These are phyloP conservation scores for Drosophila multiciliata DNA, from an alignment of 2,888 invertebrate species.

Conservation along the genomic window DNA sequence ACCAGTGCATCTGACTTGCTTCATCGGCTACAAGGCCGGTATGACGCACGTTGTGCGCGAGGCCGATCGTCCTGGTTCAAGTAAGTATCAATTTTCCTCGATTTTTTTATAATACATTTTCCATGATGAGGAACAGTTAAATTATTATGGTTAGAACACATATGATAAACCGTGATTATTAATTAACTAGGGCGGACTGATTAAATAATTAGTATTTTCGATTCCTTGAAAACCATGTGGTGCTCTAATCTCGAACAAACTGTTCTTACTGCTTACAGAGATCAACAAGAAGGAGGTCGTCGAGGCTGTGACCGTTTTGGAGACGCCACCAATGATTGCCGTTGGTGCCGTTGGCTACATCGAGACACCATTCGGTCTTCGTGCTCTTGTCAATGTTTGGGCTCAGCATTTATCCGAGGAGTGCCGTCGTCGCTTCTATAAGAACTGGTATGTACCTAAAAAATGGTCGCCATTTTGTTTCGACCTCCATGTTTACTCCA, in stretches of 20 bases:
- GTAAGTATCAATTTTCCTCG: conserved; percentile 87
- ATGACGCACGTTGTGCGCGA: conserved; percentile 99
- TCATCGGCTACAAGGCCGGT: conserved; percentile 99
- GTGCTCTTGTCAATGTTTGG: conserved; percentile 98
- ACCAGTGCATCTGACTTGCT: conserved; percentile 98
- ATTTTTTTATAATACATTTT: conserved; percentile 18
- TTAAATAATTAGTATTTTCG: conserved; percentile 15
- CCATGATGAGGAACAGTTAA: conserved; percentile 82
- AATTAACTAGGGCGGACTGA: conserved; percentile 86
- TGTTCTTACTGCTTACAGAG: conserved; percentile 87
- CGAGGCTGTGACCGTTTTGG: conserved; percentile 98
- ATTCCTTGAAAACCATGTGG: conserved; percentile 12
- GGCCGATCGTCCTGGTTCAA: conserved; percentile 99
- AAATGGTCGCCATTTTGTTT: conserved; percentile 62
- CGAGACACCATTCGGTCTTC: conserved; percentile 98
- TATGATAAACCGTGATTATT: conserved; percentile 83
- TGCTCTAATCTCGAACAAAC: conserved; percentile 27
- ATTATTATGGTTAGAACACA: conserved; percentile 84
- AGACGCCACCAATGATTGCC: conserved; percentile 98
- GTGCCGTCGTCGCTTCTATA: conserved; percentile 99
- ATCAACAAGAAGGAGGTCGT: conserved; percentile 99
- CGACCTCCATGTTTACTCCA: neutral
- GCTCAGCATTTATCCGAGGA: conserved; percentile 99
- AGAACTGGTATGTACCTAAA: conserved; percentile 94
- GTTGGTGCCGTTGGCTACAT: conserved; percentile 99